These are phyloP conservation scores for Tapera naevia DNA, from an alignment of 2,797 vertebrate genomes.

Conservation along the genomic window DNA sequence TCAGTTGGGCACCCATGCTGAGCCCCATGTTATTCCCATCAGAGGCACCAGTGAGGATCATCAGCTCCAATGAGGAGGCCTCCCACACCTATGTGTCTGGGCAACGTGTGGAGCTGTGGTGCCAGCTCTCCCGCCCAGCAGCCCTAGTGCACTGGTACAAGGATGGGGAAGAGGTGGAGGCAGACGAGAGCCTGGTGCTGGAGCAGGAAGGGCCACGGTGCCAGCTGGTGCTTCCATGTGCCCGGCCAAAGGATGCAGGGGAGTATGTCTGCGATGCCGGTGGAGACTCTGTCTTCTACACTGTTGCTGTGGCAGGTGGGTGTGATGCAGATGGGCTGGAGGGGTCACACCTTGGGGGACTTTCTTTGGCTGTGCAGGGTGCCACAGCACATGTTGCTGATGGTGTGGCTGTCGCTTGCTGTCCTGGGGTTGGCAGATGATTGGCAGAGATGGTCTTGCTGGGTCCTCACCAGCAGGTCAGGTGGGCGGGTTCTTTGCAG, in stretches of 20 bases:
- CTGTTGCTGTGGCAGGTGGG: constrained; percentile 89
- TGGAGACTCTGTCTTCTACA: constrained; percentile 90
- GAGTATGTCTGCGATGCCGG: constrained; percentile 92
- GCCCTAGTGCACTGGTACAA: constrained; percentile 87
- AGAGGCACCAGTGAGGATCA: constrained; percentile 88
- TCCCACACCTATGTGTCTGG: constrained; percentile 81
- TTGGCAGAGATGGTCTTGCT: neutral
- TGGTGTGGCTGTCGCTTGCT: neutral
- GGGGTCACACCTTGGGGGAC: neutral
- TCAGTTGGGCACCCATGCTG: neutral
- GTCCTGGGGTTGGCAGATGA: neutral
- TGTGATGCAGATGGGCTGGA: neutral
- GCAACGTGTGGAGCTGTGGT: constrained; percentile 87
- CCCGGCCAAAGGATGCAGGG: constrained; percentile 83
- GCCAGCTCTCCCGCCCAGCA: constrained; percentile 84
- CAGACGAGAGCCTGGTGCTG: constrained; percentile 79
- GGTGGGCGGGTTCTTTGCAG: accelerated
- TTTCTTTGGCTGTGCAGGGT: neutral
- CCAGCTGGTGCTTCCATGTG: constrained; percentile 83
- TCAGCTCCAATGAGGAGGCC: constrained; percentile 87
- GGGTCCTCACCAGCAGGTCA: neutral
- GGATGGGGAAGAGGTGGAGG: constrained; percentile 89
- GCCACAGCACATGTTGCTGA: accelerated
- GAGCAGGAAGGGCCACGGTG: constrained; percentile 82
- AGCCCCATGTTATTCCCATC: neutral